phyloP scores from a whole-genome alignment of 2,888 invertebrate species.

The Mesochorus sp. region DNA sequence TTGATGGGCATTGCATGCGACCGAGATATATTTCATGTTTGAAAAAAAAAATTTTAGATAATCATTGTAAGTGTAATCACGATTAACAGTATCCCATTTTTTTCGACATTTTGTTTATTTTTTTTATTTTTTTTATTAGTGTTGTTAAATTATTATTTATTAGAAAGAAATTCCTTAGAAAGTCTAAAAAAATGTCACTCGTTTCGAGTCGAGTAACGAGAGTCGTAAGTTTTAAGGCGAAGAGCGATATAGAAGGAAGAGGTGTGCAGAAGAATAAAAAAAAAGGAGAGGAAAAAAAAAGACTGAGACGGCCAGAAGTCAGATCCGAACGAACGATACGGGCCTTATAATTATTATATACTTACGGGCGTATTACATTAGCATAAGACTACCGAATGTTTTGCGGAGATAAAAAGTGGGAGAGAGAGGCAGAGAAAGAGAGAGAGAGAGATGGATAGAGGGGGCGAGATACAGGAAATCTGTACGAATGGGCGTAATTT shows the following conservation, averaged over 20 bases:
- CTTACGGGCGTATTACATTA: conserved; percentile 63
- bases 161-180: too few relatives aligned
- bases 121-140: too few relatives aligned
- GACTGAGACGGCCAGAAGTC: conserved; percentile 31
- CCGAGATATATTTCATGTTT: background rate
- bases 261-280: conserved; percentile 4
- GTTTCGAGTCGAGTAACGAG: background rate
- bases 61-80: background rate
- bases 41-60: too few relatives aligned
- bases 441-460: conserved; percentile 59
- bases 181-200: too few relatives aligned
- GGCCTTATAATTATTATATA: conserved; percentile 64
- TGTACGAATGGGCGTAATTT: background rate
- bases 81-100: background rate
- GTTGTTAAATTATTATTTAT: too few relatives aligned
- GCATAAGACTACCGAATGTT: conserved; percentile 64
- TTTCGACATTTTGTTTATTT: background rate
- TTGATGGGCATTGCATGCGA: too few relatives aligned
- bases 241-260: background rate
- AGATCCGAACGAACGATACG: conserved; percentile 49
- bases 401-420: conserved; percentile 7
- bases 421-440: conserved; percentile 14
- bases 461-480: background rate
- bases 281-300: background rate
- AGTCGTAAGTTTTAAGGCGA: background rate